phyloP scores from a whole-genome alignment of 2,113 vertebrate species.

The Callipepla californica region DNA sequence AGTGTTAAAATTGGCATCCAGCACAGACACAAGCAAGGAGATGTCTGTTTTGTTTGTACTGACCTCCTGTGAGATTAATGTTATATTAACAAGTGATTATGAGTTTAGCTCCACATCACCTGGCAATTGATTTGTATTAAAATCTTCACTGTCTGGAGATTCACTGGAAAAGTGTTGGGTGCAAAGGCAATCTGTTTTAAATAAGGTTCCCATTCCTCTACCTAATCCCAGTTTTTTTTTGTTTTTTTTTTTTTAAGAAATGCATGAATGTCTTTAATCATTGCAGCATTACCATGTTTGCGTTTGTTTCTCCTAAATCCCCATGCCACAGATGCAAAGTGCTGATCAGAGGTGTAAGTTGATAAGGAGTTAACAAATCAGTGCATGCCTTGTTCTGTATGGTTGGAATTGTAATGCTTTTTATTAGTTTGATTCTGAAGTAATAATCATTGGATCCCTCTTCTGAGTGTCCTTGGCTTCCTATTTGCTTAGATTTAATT shows the following conservation, averaged over 20 bases:
- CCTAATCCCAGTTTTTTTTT: not conserved
- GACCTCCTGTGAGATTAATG: not conserved
- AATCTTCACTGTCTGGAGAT: not conserved
- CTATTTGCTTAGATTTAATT: constrained; percentile 48
- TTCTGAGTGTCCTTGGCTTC: constrained; percentile 22
- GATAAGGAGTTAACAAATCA: constrained; percentile 3
- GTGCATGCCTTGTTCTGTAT: not conserved
- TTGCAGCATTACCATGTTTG: not conserved
- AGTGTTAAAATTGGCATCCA: not conserved
- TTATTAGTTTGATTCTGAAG: constrained; percentile 8
- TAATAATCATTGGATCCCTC: not conserved
- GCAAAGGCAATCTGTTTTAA: not conserved
- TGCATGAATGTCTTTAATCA: not conserved
- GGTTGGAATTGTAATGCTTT: not conserved
- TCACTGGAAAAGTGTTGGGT: not conserved
- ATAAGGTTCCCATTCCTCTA: not conserved
- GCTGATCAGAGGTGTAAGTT: not conserved
- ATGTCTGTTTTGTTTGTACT: not conserved
- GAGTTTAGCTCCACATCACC: not conserved
- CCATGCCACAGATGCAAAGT: not conserved
- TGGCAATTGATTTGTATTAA: constrained; percentile 32
- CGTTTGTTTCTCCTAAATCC: not conserved
- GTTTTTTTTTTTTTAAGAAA: not conserved
- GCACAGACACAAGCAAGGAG: not conserved
- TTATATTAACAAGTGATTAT: not conserved